Percentiles rank a stretch among this genome's conserved stretches.
These are phyloP conservation scores for Aegithalos caudatus DNA, from an alignment of 2,113 vertebrate genomes.

Conservation along the genomic window DNA sequence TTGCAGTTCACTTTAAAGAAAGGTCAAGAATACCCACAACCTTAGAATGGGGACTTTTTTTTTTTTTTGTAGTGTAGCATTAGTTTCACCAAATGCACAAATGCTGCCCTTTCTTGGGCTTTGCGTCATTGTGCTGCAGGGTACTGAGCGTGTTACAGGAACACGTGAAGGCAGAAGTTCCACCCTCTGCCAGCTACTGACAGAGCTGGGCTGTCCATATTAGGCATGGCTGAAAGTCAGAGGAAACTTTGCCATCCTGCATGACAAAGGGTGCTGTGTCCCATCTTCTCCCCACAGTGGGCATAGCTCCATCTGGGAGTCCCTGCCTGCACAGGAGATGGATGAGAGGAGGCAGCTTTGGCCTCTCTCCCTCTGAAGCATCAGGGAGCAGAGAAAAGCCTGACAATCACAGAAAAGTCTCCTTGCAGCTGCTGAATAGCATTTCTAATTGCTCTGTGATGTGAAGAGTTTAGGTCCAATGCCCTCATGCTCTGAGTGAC, in stretches of 20 bases:
- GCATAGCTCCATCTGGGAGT: fast-evolving
- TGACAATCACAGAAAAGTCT: background rate
- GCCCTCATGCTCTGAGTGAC: background rate
- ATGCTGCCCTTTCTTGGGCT: background rate
- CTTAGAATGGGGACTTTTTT: constrained; percentile 10
- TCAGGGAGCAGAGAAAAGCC: background rate
- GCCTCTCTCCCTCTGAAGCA: background rate
- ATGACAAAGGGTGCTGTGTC: background rate
- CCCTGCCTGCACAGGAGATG: background rate
- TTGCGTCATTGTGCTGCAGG: background rate
- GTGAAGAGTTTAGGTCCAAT: background rate
- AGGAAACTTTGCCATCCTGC: background rate
- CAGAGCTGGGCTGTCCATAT: background rate
- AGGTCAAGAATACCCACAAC: constrained; percentile 34
- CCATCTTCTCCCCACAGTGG: background rate
- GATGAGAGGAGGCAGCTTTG: background rate
- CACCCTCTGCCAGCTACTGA: background rate
- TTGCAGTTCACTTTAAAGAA: constrained; percentile 20
- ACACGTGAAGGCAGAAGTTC: background rate
- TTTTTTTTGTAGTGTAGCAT: background rate
- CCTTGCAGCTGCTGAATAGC: background rate
- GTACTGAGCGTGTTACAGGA: background rate
- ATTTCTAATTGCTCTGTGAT: background rate
- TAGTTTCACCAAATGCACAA: background rate
- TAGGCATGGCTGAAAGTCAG: background rate